phyloP scores from a whole-genome alignment of 2,113 vertebrate genomes.

The Megaceryle torquata region DNA sequence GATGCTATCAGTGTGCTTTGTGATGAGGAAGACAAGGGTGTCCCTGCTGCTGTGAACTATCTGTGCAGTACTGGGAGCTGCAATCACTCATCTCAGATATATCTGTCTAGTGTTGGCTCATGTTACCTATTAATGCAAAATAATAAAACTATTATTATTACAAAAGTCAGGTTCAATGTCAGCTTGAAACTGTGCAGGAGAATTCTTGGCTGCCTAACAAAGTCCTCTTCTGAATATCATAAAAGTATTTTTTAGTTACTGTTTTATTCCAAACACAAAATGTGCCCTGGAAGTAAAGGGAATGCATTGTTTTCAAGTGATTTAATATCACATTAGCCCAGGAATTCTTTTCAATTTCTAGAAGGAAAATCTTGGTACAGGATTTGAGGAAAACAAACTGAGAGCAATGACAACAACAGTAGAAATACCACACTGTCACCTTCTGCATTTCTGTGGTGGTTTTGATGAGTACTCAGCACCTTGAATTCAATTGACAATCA shows the following conservation, averaged over 20 bases:
- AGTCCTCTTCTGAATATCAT: constrained; percentile 37
- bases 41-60: background rate
- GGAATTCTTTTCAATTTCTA: constrained; percentile 29
- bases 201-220: constrained; percentile 61
- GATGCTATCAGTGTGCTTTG: background rate
- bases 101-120: background rate
- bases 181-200: constrained; percentile 56
- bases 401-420: background rate
- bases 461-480: background rate
- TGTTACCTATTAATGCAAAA: constrained; percentile 44
- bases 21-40: background rate
- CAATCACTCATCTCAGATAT: background rate
- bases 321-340: constrained; percentile 15
- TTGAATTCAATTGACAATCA: background rate
- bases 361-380: background rate
- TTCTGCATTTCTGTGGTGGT: background rate
- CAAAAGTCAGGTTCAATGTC: constrained; percentile 47
- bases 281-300: constrained; percentile 19
- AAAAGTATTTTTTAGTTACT: constrained; percentile 46
- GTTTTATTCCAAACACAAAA: constrained; percentile 45
- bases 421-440: background rate
- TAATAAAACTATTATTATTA: constrained; percentile 64
- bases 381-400: background rate
- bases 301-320: constrained; percentile 35
- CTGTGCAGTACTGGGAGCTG: background rate